A percentile compares a stretch with the other conserved stretches of the same genome.
phyloP scores from a whole-genome alignment of 1,140 invertebrate genomes.

The Camponotus floridanus region DNA sequence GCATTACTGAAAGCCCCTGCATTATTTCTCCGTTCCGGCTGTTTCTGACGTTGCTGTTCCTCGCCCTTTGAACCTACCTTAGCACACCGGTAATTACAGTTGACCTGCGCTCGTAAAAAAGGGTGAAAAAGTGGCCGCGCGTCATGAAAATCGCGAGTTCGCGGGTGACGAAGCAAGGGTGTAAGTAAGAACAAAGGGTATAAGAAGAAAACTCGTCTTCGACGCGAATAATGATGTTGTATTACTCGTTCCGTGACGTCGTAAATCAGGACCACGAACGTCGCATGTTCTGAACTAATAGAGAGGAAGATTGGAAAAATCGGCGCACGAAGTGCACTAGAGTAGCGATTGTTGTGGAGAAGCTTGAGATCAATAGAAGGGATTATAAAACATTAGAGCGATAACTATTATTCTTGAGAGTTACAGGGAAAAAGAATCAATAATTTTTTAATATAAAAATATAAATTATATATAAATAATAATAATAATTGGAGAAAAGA shows the following conservation, averaged over 20 bases:
- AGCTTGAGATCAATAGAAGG: background rate
- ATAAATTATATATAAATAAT: too few species aligned
- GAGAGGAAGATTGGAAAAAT: background rate
- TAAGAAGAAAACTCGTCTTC: constrained; percentile 22
- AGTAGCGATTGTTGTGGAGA: background rate
- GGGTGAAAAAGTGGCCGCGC: constrained; percentile 3
- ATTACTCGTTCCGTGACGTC: constrained; percentile 1
- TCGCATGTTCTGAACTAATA: background rate
- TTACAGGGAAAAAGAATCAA: background rate
- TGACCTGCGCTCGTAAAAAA: constrained; percentile 26
- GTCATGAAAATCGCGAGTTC: constrained; percentile 20
- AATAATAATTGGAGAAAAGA: too few species aligned
- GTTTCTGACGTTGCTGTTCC: constrained; percentile 40
- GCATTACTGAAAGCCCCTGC: constrained; percentile 33
- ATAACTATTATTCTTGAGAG: background rate
- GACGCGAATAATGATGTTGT: constrained; percentile 15
- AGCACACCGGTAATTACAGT: constrained; percentile 49
- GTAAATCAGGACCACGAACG: constrained; percentile 14
- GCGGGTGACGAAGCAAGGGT: background rate
- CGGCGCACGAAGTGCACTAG: background rate
- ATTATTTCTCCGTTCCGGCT: constrained; percentile 38
- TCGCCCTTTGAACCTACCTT: constrained; percentile 48
- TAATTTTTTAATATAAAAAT: background rate
- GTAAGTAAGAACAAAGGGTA: background rate
- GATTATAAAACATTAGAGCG: background rate